Percentiles rank a stretch among this genome's conserved stretches.
Evolutionary conservation across 2,888 invertebrate species (phyloP).

Genomic region (Ectemnius cavifrons): DNA sequence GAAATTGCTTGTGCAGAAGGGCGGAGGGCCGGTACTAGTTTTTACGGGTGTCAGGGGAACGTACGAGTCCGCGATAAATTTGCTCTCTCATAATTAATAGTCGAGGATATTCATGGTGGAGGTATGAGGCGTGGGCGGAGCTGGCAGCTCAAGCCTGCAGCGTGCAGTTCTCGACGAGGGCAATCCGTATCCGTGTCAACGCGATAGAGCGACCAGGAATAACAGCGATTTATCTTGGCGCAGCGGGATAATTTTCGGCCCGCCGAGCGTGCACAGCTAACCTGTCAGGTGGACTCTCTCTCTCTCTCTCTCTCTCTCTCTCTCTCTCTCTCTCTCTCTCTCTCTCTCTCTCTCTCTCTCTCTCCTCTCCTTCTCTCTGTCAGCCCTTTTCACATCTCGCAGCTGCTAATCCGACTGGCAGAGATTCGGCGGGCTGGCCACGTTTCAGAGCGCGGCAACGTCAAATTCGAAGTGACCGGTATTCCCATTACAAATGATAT

Average conservation of each 20-base stretch:
- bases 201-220: constrained; percentile 5
- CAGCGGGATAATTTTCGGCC: constrained; percentile 6
- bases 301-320: neutral
- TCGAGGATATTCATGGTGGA: neutral
- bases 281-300: too few relatives aligned
- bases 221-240: constrained; percentile 8
- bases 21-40: neutral
- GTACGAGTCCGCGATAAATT: neutral
- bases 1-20: neutral
- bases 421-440: neutral
- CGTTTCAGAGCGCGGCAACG: neutral
- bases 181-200: constrained; percentile 2
- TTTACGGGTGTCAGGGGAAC: neutral
- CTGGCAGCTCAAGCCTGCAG: neutral
- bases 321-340: neutral
- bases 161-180: neutral
- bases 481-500: constrained; percentile 18
- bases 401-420: constrained; percentile 4
- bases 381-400: constrained; percentile 7
- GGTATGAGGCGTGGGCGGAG: neutral
- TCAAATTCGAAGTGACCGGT: constrained; percentile 8
- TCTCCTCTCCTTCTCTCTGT: too few relatives aligned
- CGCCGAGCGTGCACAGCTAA: neutral
- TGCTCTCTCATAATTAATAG: constrained; percentile 1
- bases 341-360: neutral